phyloP scores from a whole-genome alignment of 2,888 invertebrate genomes.

The Heliconius ethilla region DNA sequence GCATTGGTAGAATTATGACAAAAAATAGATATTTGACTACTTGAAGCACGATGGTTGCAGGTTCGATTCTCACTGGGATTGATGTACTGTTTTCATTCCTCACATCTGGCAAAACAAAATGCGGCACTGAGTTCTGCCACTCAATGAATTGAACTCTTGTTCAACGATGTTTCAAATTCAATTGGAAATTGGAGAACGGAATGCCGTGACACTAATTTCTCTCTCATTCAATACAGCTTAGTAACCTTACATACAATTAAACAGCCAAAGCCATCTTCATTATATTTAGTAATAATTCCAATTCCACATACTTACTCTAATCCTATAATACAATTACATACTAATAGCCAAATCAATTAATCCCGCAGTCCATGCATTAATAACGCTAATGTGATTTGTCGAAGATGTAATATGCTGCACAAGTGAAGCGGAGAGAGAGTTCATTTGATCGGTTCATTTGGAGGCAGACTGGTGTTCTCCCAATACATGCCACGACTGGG shows the following conservation, averaged over 20 bases:
- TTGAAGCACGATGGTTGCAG: too few relatives aligned
- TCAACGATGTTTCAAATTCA: too few relatives aligned
- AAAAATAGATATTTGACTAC: too few relatives aligned
- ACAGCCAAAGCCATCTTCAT: not conserved
- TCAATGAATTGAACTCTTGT: too few relatives aligned
- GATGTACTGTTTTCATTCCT: too few relatives aligned
- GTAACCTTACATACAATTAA: not conserved
- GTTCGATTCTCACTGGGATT: too few relatives aligned
- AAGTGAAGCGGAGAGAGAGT: slow-evolving; percentile 59
- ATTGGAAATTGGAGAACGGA: too few relatives aligned
- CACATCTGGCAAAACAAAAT: too few relatives aligned
- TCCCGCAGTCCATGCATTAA: slow-evolving; percentile 52
- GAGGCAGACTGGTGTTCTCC: slow-evolving; percentile 51
- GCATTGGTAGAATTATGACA: too few relatives aligned
- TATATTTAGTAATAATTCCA: not conserved
- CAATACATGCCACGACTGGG: slow-evolving; percentile 59
- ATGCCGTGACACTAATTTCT: too few relatives aligned
- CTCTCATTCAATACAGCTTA: too few relatives aligned
- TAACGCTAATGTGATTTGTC: slow-evolving; percentile 56
- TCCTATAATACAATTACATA: slow-evolving; percentile 34
- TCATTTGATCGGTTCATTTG: slow-evolving; percentile 64
- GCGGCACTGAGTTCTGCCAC: too few relatives aligned
- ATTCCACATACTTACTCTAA: slow-evolving; percentile 23
- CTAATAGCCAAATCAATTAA: slow-evolving; percentile 49
- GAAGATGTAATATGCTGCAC: slow-evolving; percentile 58